These are phyloP conservation scores for Rhabdophis nuchalis DNA, from an alignment of 2,797 vertebrate species.

Conservation along the genomic window DNA sequence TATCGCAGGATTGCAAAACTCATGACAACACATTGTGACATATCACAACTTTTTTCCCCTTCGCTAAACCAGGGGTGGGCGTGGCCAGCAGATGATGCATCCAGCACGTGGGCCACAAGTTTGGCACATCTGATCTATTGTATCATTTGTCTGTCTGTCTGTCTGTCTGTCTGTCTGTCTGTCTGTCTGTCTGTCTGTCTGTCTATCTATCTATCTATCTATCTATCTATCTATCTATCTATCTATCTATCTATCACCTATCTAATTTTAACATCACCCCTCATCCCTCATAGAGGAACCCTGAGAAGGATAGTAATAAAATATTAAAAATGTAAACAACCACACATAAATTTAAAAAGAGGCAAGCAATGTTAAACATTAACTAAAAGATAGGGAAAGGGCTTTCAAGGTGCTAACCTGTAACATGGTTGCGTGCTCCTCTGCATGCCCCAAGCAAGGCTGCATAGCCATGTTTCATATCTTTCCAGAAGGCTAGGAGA, in stretches of 20 bases:
- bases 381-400: background rate
- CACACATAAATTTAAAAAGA: background rate
- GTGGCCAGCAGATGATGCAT: too few species aligned
- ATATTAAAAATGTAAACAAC: background rate
- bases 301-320: background rate
- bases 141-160: too few species aligned
- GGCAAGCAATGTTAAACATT: background rate
- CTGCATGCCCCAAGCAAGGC: background rate
- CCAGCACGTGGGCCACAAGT: too few species aligned
- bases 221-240: too few species aligned
- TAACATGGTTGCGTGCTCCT: background rate
- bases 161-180: too few species aligned
- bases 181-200: too few species aligned
- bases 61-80: too few species aligned
- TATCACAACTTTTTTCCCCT: too few species aligned
- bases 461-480: background rate
- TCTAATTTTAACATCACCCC: background rate
- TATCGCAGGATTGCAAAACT: too few species aligned
- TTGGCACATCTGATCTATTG: too few species aligned
- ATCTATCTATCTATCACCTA: background rate
- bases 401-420: background rate
- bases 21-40: too few species aligned
- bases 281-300: background rate
- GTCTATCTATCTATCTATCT: too few species aligned
- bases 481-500: background rate